Evolutionary conservation across 2,113 vertebrate genomes (phyloP).

Genomic region (Choloepus hoffmanni): DNA sequence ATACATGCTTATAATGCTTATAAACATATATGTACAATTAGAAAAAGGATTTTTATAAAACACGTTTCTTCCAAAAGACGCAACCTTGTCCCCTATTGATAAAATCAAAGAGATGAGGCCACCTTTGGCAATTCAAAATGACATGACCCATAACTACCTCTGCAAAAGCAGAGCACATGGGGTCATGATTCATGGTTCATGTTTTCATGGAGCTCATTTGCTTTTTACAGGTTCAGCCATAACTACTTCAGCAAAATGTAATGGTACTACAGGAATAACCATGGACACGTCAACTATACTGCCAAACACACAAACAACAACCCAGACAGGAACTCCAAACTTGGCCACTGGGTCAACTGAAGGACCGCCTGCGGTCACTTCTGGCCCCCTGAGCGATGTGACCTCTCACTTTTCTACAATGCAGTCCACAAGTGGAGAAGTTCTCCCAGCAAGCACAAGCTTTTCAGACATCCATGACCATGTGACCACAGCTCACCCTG

Average conservation of each 20-base stretch:
- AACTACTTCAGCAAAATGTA: neutral
- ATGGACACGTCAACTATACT: neutral
- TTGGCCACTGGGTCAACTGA: neutral
- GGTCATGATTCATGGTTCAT: neutral
- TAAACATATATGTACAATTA: neutral
- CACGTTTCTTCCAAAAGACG: neutral
- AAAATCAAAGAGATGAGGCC: neutral
- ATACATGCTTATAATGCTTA: neutral
- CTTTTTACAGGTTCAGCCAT: neutral
- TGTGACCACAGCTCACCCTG: no score
- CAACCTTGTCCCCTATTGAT: neutral
- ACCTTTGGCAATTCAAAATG: neutral
- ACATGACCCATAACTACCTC: neutral
- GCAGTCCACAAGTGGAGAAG: no score
- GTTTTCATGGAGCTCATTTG: neutral
- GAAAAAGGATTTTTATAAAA: neutral
- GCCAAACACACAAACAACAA: neutral
- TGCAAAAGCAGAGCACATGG: neutral
- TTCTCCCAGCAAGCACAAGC: no score
- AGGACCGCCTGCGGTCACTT: rapidly evolving
- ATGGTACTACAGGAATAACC: no score
- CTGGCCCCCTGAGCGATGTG: neutral
- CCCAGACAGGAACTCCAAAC: neutral
- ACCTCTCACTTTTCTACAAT: neutral
- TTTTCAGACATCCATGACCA: no score